These are phyloP conservation scores for Aethina tumida DNA, from an alignment of 1,140 invertebrate genomes.

Conservation along the genomic window DNA sequence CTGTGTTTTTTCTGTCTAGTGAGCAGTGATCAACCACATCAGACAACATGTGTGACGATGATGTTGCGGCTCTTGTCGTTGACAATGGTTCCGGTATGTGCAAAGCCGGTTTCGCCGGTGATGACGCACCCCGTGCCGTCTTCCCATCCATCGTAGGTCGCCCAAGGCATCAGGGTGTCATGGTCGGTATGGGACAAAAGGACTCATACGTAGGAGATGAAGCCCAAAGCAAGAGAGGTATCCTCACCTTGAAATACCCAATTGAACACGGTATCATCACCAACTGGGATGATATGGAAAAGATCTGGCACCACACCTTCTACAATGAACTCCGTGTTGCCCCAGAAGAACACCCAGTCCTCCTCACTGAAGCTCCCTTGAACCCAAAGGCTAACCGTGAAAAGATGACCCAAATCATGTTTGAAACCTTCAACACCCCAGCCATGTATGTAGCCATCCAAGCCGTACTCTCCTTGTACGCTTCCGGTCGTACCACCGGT, in stretches of 20 bases:
- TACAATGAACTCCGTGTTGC: slow-evolving; percentile 94
- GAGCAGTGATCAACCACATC: slow-evolving; percentile 25
- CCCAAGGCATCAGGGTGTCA: slow-evolving; percentile 86
- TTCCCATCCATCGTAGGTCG: slow-evolving; percentile 91
- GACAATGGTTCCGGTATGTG: slow-evolving; percentile 94
- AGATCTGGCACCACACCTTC: slow-evolving; percentile 94
- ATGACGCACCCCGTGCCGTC: slow-evolving; percentile 88
- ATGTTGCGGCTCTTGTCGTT: slow-evolving; percentile 76
- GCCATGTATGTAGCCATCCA: slow-evolving; percentile 91
- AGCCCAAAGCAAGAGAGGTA: slow-evolving; percentile 96
- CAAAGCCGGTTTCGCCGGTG: slow-evolving; percentile 93
- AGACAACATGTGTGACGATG: slow-evolving; percentile 76
- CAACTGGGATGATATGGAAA: slow-evolving; percentile 97
- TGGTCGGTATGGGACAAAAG: slow-evolving; percentile 63
- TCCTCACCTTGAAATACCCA: slow-evolving; percentile 90
- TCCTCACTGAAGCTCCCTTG: slow-evolving; percentile 81
- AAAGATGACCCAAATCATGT: slow-evolving; percentile 95
- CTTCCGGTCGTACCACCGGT: slow-evolving; percentile 91
- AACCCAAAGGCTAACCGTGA: slow-evolving; percentile 87
- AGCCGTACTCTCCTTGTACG: slow-evolving; percentile 84
- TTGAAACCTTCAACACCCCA: slow-evolving; percentile 88
- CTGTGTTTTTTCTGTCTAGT: slow-evolving; percentile 28
- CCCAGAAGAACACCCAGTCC: slow-evolving; percentile 86
- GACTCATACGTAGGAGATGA: slow-evolving; percentile 23
- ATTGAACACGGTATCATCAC: slow-evolving; percentile 92